Conservation (phyloP, 2,113 vertebrate species). For the Erpornis zantholeuca region DNA sequence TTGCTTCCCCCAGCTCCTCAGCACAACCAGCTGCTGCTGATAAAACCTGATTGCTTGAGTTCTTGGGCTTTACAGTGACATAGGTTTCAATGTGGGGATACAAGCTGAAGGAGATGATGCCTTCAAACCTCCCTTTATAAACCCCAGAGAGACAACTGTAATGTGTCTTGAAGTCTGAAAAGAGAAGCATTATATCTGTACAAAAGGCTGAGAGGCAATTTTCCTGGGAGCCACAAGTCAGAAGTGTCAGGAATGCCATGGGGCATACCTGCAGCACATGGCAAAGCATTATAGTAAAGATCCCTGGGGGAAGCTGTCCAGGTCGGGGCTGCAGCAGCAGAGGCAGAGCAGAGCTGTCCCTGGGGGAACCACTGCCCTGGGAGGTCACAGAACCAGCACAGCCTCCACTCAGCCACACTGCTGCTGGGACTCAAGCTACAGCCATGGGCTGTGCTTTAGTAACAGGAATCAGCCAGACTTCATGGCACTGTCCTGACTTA, state of each 20-base stretch:
- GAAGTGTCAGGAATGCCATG: background rate
- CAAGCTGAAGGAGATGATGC: background rate
- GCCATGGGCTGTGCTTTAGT: background rate
- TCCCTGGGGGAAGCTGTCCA: accelerated
- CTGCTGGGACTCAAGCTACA: background rate
- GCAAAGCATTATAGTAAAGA: background rate
- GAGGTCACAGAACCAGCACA: background rate
- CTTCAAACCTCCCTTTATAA: background rate
- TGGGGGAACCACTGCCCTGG: accelerated
- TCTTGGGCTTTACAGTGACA: background rate
- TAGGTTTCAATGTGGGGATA: background rate
- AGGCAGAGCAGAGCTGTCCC: background rate
- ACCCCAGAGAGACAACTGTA: background rate
- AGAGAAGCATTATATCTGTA: background rate
- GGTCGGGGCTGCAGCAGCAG: background rate
- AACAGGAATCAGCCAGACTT: background rate
- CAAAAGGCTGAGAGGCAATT: constrained; percentile 34
- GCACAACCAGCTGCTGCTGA: background rate
- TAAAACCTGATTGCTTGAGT: background rate
- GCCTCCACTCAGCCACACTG: accelerated
- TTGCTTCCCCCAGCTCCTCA: background rate
- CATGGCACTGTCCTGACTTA: background rate
- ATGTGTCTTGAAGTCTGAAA: background rate
- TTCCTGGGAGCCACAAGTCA: background rate
- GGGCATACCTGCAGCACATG: background rate